Base-by-base conservation (phyloP, 2,113 vertebrate genomes). In the Otus sunia region DNA sequence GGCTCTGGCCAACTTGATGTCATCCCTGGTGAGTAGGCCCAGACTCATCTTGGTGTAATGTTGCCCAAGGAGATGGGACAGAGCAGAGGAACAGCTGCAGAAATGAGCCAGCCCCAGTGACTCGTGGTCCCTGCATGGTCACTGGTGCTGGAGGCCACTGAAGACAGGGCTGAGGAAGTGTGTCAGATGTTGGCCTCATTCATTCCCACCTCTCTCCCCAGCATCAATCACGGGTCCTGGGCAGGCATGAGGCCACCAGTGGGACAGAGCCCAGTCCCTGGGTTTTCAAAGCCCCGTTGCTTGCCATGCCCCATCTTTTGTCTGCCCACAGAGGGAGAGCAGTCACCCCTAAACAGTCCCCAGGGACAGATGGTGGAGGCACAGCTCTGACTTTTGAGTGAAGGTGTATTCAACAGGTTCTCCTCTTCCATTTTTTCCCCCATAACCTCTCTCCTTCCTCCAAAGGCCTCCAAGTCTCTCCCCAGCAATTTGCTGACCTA, bases 1-100 rank as follows among this genome's bases (percentile, higher is more conserved):
- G 2, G 30, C 79, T 94, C 86, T 80, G 63, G 68, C 37, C 67
- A 32, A 16, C 72, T 82, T 90, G 87, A 90, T 72, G 89, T 64
- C 5, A 12, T 39, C 43, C 15, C 47, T 52, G 36, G 21, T 60
- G 69, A 64, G 52, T 43, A 59, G 77, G 29, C 55, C 23, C 49
- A 60, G 90, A 27, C n/a, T 86, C n/a, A 52, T 83, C 59, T 69
- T 3, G 5, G 9, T 49, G 58, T 22, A 23, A 47, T 0, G 0
- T 62, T 8, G 21, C 36, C 29, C 34, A 19, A 50, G 76, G 68
- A 77, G 56, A 26, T 10, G 73, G 60, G 87, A 75, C 30, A 79
- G 80, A 75, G 32, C 53, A 86, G 79, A 88, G 67, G 53, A 93
- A 49, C 34, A 90, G 53, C 49, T 4, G 1, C 78, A 83, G 67